Evolutionary conservation across 1,140 invertebrate genomes (phyloP).

Genomic region (Meloidogyne floridensis): DNA sequence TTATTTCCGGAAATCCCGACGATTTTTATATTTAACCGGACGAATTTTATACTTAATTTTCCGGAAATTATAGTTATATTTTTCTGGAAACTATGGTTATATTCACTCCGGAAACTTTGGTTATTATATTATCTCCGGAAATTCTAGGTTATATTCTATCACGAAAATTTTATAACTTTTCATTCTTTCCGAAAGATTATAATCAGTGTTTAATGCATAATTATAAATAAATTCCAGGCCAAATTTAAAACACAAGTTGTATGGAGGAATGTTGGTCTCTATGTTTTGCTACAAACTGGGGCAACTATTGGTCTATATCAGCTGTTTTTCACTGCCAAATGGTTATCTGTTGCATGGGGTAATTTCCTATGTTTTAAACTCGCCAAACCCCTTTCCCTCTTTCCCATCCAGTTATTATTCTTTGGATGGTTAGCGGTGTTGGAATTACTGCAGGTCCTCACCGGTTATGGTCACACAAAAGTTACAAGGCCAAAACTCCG

Average conservation of each 20-base stretch:
- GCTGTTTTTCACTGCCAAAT: conserved; percentile 27
- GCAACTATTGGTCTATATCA: conserved; percentile 18
- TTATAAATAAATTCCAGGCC: not conserved
- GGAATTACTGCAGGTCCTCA: conserved; percentile 89
- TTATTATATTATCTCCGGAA: too few relatives aligned
- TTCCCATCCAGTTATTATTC: conserved; percentile 44
- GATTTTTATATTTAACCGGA: too few relatives aligned
- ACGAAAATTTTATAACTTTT: too few relatives aligned
- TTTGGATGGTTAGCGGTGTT: conserved; percentile 61
- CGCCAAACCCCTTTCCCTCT: too few relatives aligned
- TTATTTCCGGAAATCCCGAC: too few relatives aligned
- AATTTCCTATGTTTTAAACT: conserved; percentile 19
- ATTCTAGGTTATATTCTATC: too few relatives aligned
- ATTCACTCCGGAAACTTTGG: too few relatives aligned
- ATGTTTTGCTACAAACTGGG: conserved; percentile 20
- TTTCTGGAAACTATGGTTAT: too few relatives aligned
- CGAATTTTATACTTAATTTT: too few relatives aligned
- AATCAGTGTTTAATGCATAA: not conserved
- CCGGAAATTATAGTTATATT: too few relatives aligned
- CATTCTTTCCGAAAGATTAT: too few relatives aligned
- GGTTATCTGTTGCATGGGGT: conserved; percentile 25
- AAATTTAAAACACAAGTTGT: conserved; percentile 29
- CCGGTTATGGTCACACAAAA: conserved; percentile 86
- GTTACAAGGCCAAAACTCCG: conserved; percentile 89
- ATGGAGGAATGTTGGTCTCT: conserved; percentile 26